A percentile compares a stretch with the other conserved stretches of the same genome.
phyloP scores from a whole-genome alignment of 2,888 invertebrate species.

The Argyresthia albistria region DNA sequence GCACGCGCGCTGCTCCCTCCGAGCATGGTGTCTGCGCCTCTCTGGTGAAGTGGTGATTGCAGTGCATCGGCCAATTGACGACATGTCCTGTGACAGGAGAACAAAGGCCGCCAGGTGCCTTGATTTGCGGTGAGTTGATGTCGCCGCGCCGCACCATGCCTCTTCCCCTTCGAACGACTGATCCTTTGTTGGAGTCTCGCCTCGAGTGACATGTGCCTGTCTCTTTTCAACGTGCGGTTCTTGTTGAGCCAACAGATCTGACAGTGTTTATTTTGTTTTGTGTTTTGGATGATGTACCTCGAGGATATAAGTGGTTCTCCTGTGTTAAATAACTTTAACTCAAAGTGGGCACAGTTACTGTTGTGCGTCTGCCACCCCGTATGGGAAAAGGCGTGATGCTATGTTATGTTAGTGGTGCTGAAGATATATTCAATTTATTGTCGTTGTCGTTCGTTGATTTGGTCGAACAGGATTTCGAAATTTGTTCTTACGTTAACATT shows the following conservation, averaged over 20 bases:
- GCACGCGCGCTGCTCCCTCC: conserved; percentile 42
- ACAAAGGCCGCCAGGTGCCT: conserved; percentile 65
- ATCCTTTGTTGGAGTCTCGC: conserved; percentile 63
- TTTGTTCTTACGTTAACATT: conserved; percentile 28
- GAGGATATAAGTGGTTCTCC: conserved; percentile 1
- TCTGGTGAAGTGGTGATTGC: conserved; percentile 56
- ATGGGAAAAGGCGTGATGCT: too few relatives aligned
- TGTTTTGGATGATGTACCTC: conserved; percentile 17
- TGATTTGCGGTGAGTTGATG: conserved; percentile 63
- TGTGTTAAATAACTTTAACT: not conserved
- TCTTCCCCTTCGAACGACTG: conserved; percentile 39
- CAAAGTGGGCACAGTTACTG: too few relatives aligned
- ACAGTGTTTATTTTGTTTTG: conserved; percentile 32
- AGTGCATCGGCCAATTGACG: conserved; percentile 49
- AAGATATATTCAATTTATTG: not conserved
- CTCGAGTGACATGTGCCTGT: conserved; percentile 49
- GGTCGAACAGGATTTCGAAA: conserved; percentile 20
- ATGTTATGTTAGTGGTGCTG: too few relatives aligned
- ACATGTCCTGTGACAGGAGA: conserved; percentile 70
- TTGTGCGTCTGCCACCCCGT: too few relatives aligned
- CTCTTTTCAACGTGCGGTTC: conserved; percentile 54
- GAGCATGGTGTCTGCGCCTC: conserved; percentile 53
- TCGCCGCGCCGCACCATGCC: conserved; percentile 31
- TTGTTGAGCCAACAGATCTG: conserved; percentile 35
- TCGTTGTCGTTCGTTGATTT: conserved; percentile 14